Evolutionary conservation across 1,140 invertebrate species (phyloP), one percentile per base, ranked within the genome.

Genomic region (Belonocnema kinseyi): DNA sequence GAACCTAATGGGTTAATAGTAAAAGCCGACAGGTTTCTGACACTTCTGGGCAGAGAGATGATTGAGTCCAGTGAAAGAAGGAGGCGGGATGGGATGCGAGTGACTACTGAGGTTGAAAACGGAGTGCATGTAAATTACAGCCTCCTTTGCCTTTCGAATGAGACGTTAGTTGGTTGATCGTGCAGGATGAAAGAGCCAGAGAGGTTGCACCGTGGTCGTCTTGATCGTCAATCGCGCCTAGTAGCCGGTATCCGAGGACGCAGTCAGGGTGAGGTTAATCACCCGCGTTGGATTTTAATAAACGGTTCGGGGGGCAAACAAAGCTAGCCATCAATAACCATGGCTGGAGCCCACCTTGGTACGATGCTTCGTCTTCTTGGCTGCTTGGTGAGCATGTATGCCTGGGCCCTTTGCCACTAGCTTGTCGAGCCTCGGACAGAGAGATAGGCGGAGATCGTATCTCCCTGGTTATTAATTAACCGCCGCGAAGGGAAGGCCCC

Each of bases 401-500:
- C 72, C 83, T 81, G 83, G 84, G 82, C 85, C 58, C 83, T 84
- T 87, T 86, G 84, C 87, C 85, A 88, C 85, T 85, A 87, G 87
- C 80, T 86, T 86, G 83, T 87, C 85, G 86, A 84, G 86, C 72
- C 77, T 76, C 77, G 86, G 80, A 88, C 83, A 84, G 85, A 73
- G 78, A 88, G 87, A 90, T 89, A 90, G 89, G 88, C 89, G 89
- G 88, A 90, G 89, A 90, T 90, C 83, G 82, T 90, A 90, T 90
- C 89, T 90, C 80, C 84, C 85, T 88, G 88, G 89, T 90, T 90
- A 90, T 90, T 90, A 90, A 90, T 90, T 90, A 90, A 90, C 86
- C 86, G 88, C 83, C 85, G 82, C 85, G 85, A 88, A 87, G 89
- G 88, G 88, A 89, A 90, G 86, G 88, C 88, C 89, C 83, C 84